Percentiles rank a stretch among this genome's conserved stretches.
Evolutionary conservation across 1,140 invertebrate genomes (phyloP).

Genomic region (Vollenhovia emeryi): DNA sequence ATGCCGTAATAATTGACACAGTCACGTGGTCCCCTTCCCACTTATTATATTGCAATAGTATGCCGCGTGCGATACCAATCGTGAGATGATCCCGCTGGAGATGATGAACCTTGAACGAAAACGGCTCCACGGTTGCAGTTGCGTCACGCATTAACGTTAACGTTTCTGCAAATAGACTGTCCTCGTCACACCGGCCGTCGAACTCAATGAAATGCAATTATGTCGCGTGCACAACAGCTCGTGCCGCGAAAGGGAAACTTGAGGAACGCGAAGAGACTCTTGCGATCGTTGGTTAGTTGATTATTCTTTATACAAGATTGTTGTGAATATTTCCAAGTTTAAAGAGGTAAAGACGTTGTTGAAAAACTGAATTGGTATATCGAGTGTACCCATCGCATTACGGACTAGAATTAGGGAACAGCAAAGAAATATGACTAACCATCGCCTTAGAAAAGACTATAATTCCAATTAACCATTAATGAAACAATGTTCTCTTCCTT

Average conservation of each 20-base stretch:
- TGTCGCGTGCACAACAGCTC: too few species aligned
- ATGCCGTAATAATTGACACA: slow-evolving; percentile 2
- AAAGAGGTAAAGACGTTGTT: too few species aligned
- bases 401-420: too few species aligned
- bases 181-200: neutral
- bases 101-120: slow-evolving; percentile 42
- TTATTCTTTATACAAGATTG: neutral
- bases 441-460: too few species aligned
- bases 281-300: neutral
- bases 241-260: neutral
- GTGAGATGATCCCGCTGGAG: neutral
- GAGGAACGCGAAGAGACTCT: neutral
- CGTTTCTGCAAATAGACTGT: slow-evolving; percentile 1
- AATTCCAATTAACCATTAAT: too few species aligned
- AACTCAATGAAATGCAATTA: neutral
- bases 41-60: neutral
- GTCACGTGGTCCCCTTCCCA: neutral
- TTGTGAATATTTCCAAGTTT: neutral
- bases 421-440: too few species aligned
- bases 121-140: neutral
- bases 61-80: neutral
- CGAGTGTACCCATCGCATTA: too few species aligned
- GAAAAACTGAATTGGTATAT: too few species aligned
- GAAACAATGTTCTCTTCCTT: too few species aligned
- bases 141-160: neutral